phyloP scores from a whole-genome alignment of 2,797 vertebrate species.

The Phyllotis vaccarum region DNA sequence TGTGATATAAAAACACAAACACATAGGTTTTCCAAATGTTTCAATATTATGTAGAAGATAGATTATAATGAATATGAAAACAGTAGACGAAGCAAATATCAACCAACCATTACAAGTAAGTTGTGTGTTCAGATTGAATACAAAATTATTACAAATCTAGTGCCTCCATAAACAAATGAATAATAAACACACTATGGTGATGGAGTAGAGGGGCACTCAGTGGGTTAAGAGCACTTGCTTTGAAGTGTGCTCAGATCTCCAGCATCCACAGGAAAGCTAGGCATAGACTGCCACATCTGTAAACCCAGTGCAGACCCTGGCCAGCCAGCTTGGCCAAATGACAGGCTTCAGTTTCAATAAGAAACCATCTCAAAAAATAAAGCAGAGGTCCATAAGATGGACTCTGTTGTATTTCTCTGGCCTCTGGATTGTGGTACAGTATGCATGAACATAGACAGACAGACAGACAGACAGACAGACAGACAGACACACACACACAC shows the following conservation, averaged over 20 bases:
- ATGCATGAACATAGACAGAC: not conserved
- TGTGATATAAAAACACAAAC: slow-evolving; percentile 13
- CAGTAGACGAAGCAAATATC: slow-evolving; percentile 34
- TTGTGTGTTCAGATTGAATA: not conserved
- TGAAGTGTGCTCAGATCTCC: not conserved
- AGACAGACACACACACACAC: not conserved
- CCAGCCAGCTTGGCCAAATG: not conserved
- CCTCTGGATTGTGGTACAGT: not conserved
- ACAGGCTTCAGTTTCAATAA: not conserved
- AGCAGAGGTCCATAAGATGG: not conserved
- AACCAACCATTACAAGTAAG: not conserved
- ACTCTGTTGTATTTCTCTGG: not conserved
- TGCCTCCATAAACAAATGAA: not conserved
- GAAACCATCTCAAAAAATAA: not conserved
- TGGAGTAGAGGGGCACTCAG: not conserved
- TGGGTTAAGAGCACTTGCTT: not conserved
- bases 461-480: not conserved
- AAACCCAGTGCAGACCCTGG: not conserved
- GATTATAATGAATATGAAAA: not conserved
- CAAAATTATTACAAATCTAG: not conserved
- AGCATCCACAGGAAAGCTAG: not conserved
- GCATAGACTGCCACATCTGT: not conserved
- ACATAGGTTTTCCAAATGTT: not conserved
- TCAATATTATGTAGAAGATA: not conserved
- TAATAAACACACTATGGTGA: not conserved